Base-by-base conservation (phyloP, 2,113 vertebrate genomes). In the Eclectus roratus region DNA sequence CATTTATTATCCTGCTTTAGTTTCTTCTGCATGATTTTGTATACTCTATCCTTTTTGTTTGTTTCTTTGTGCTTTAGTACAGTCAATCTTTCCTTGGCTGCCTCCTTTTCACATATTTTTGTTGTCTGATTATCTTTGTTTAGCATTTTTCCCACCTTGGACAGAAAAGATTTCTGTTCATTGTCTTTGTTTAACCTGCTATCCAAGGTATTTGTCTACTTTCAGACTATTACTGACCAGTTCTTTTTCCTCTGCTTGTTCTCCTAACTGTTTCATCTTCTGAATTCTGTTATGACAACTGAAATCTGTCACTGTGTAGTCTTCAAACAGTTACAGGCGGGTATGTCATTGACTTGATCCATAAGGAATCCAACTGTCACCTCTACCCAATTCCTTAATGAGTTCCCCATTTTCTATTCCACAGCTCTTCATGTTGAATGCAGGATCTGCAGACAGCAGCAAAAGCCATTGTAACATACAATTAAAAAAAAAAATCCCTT, bases 191-290 rank as follows among this genome's bases (percentile, higher is more conserved):
- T 93, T 91, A 86, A 88, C 72, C 60, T 78, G 14, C 83, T 91
- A 63, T 58, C 55, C 55, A 74, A 10, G 68, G n/a, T 63, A 56
- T 93, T 92, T 88, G 70, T 85, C 56, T 86, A 20, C 27, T 52
- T 95, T 69, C 71, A 69, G 31, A 80, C 80, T 94, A 4, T 94
- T 90, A 73, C 63, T 89, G 84, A 70, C 94, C 91, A 52, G 55
- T 96, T 97, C 65, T 96, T 96, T 60, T 83, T 56, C 53, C 76
- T 85, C 65, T 69, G 50, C 65, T 65, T 96, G 83, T 87, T 88
- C 66, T 96, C 85, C 27, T 66, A 39, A 43, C 64, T 93, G 94
- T 97, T 97, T 97, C 82, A 96, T 97, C 93, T 74, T 89, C 65
- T 81, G 91, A 71, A 93, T 73, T 97, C 81, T 93, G 66, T 80